Conservation (phyloP, 2,888 invertebrate genomes). For the Empis livida region DNA sequence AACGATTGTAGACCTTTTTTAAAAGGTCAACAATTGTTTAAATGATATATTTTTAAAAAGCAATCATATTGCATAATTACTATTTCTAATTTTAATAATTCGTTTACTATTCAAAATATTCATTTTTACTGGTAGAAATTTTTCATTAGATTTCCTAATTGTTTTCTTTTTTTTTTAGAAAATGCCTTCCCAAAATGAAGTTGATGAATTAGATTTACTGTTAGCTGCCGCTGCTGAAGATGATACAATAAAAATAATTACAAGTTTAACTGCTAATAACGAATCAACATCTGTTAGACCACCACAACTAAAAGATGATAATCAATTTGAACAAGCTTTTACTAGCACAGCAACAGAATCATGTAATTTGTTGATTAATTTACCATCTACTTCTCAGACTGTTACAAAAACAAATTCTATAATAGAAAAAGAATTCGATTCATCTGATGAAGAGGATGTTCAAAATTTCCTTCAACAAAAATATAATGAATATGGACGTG, state of each 20-base stretch:
- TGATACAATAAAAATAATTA: slow-evolving; percentile 1
- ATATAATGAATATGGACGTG: slow-evolving; percentile 57
- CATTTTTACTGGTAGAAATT: too few species aligned
- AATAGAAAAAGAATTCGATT: slow-evolving; percentile 39
- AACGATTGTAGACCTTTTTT: too few species aligned
- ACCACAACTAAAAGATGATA: slow-evolving; percentile 24
- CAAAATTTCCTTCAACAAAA: slow-evolving; percentile 58
- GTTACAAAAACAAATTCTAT: background rate
- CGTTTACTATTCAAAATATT: too few species aligned
- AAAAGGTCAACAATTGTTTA: too few species aligned
- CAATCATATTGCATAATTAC: too few species aligned
- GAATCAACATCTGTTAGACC: slow-evolving; percentile 10
- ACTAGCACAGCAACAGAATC: slow-evolving; percentile 10
- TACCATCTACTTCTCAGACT: slow-evolving; percentile 4
- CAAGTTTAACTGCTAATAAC: background rate
- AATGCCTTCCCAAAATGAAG: slow-evolving; percentile 9
- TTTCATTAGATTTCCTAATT: too few species aligned
- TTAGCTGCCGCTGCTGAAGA: slow-evolving; percentile 20
- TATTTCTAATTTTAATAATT: too few species aligned
- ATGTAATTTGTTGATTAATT: background rate
- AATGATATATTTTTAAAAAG: too few species aligned
- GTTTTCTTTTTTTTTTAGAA: too few species aligned
- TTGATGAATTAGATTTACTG: slow-evolving; percentile 24
- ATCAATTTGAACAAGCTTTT: slow-evolving; percentile 27
- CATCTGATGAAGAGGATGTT: slow-evolving; percentile 71